Evolutionary conservation across 1,140 invertebrate genomes (phyloP), one percentile per base, ranked within the genome.

Genomic region (Microplitis mediator): DNA sequence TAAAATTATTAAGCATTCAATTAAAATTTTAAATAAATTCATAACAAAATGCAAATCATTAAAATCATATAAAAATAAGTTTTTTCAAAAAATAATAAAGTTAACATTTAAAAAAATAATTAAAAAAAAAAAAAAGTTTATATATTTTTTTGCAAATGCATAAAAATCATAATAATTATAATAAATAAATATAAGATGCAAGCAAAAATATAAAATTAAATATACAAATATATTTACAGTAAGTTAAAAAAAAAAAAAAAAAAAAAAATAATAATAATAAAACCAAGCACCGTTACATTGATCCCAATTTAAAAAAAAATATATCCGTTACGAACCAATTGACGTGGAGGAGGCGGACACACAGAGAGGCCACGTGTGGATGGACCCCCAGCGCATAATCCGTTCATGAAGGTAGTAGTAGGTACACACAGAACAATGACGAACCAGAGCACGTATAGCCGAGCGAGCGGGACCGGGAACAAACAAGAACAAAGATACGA

Each of bases 401-500:
- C 86, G 84, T 86, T 86, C 84, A 81, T 87, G 85, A 87, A 87
- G 86, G 85, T 87, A 85, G 83, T 85, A 83, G 82, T 83, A 83
- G 84, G 85, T 85, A 87, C 85, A 86, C 85, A 87, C 85, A 86
- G 85, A 87, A 87, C 85, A 87, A 87, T 86, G 85, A 87, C 85
- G 85, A 87, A 87, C 85, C 85, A 87, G 85, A 87, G 85, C 85
- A 86, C 80, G 81, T 84, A 86, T 86, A 87, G 86, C 86, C 86
- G 85, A 87, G 84, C 85, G 84, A 87, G 85, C 86, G 86, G 86
- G 86, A 87, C 86, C 86, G 86, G 85, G 86, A 87, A 87, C 86
- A 87, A 87, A 87, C 85, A 87, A 87, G 85, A 87, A 87, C 85
- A 87, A 86, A 87, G 85, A 87, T 87, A 87, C 86, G 86, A 80